phyloP scores from a whole-genome alignment of 2,888 invertebrate species.

The Drosophila neutralis region DNA sequence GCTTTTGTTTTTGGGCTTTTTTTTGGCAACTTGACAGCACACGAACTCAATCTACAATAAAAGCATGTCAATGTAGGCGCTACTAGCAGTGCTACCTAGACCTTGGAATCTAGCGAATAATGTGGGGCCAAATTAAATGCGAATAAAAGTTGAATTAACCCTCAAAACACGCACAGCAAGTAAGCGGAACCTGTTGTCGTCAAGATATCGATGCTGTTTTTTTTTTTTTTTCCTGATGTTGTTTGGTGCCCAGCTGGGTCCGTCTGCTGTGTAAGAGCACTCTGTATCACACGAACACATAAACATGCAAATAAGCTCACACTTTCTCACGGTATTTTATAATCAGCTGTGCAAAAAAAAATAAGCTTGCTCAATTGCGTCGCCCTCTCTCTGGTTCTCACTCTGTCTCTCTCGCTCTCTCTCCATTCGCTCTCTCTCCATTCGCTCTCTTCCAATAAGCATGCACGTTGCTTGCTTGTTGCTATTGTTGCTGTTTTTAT shows the following conservation, averaged over 20 bases:
- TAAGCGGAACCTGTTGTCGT: conserved; percentile 61
- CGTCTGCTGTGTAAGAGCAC: conserved; percentile 19
- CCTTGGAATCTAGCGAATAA: conserved; percentile 39
- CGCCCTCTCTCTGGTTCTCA: conserved; percentile 11
- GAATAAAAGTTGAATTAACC: conserved; percentile 42
- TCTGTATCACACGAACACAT: not conserved
- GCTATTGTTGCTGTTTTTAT: conserved; percentile 40
- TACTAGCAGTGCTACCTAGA: conserved; percentile 30
- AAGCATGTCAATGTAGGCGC: conserved; percentile 53
- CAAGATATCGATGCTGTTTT: not conserved
- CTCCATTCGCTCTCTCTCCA: not conserved
- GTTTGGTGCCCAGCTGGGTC: conserved; percentile 9
- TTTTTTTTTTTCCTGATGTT: not conserved
- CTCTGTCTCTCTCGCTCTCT: conserved; percentile 2
- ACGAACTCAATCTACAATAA: conserved; percentile 6
- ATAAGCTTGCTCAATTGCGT: conserved; percentile 31
- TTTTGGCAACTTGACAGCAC: conserved; percentile 50
- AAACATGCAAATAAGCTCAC: not conserved
- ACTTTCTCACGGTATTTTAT: conserved; percentile 2
- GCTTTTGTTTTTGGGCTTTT: not conserved
- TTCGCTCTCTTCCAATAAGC: conserved; percentile 15
- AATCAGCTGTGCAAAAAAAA: conserved; percentile 53
- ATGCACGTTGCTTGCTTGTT: conserved; percentile 37
- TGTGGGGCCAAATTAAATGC: conserved; percentile 20
- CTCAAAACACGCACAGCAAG: conserved; percentile 30